Base-by-base conservation (phyloP, 2,797 vertebrate species). In the Mus minutoides region DNA sequence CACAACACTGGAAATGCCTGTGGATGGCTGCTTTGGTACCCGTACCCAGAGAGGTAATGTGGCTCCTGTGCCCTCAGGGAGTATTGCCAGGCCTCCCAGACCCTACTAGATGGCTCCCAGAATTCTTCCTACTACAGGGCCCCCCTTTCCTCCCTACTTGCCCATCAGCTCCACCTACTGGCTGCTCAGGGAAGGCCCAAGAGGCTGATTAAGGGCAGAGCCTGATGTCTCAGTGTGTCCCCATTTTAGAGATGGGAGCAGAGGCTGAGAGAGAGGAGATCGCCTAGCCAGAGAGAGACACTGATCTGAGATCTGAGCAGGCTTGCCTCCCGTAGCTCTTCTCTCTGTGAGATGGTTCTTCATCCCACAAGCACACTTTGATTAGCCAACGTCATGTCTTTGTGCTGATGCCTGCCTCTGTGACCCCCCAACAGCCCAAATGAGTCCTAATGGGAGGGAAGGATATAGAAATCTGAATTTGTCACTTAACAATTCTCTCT, bases 141-240 rank as follows among this genome's bases (percentile, higher is more conserved):
- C 12, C 34, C 77, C 14, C 14, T 3, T 5, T 49, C 62, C 90
- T n/a, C 12, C 92, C 77, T 40, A 29, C 46, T 69, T 56, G 54
- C 85, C 29, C 93, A 62, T 46, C 62, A 87, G 94, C 29, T 12
- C 94, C 94, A 93, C 37, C 93, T 93, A 75, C 89, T 37, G 76
- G 93, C 34, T 84, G 31, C 77, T 58, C 34, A 71, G 22, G n/a
- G 83, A 52, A 90, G 85, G 62, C 52, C 77, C 52, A 34, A n/a
- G 88, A 60, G 46, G 6, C 77, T 62, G 37, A 49, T n/a, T 37
- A 37, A 78, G 22, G 17, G n/a, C n/a, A 49, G 83, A 60, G 34
- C 4, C 43, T 34, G 58, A n/a, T 22, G 58, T n/a, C 82, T 83
- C 46, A 19, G 16, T 22, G 24, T 9, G 75, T 58, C 67, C 52